phyloP scores from a whole-genome alignment of 1,140 invertebrate genomes.

The Branchinecta lindahli region DNA sequence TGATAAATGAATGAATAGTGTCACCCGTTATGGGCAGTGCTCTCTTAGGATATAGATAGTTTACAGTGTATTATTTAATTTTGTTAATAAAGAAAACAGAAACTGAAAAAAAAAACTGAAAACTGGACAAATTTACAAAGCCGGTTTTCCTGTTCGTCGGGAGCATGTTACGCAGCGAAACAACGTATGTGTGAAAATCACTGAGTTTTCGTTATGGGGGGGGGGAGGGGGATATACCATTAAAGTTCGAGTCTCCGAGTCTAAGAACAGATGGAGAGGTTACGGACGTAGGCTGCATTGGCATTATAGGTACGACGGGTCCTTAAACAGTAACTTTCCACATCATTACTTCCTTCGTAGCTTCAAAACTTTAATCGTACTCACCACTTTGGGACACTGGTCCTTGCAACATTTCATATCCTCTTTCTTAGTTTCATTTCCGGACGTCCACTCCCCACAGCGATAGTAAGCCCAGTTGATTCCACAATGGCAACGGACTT shows the following conservation, averaged over 20 bases:
- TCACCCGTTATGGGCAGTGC: too few species aligned
- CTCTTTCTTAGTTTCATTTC: conserved; percentile 33
- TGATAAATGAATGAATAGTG: too few species aligned
- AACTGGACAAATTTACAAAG: too few species aligned
- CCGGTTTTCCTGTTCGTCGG: too few species aligned
- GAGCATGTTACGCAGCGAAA: too few species aligned
- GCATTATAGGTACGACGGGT: too few species aligned
- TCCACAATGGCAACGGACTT: conserved; percentile 61
- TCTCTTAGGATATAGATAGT: too few species aligned
- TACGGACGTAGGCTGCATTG: background rate
- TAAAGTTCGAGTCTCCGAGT: background rate
- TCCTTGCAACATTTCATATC: conserved; percentile 54
- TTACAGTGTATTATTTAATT: too few species aligned
- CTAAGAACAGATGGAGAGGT: background rate
- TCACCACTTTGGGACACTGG: conserved; percentile 68
- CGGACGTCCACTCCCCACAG: conserved; percentile 46
- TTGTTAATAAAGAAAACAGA: too few species aligned
- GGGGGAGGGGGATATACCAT: background rate
- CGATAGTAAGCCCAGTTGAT: conserved; percentile 51
- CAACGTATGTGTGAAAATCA: too few species aligned
- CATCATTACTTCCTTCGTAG: background rate
- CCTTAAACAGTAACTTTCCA: background rate
- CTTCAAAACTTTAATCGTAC: conserved; percentile 13
- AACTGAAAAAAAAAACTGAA: too few species aligned
- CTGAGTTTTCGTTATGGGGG: too few species aligned